Evolutionary conservation across 1,140 invertebrate genomes (phyloP), one percentile per base, ranked within the genome.

Genomic region (Atta texana): DNA sequence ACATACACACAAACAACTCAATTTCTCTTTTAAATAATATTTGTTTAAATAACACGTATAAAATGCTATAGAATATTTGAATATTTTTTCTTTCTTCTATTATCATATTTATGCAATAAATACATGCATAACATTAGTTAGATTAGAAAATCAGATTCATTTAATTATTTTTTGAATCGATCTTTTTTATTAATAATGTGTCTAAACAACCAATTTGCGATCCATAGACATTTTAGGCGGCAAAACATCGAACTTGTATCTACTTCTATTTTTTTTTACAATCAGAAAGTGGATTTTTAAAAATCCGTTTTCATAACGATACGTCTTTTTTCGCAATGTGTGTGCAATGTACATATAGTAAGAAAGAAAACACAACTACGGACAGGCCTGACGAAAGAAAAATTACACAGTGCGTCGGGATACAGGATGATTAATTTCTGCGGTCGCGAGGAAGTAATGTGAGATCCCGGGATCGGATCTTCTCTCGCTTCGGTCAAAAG

Each of bases 381-480:
- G 49, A 49, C 66, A 81, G 34, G 66, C 24, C 7, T 55, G 80
- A 51, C 80, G 80, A 84, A 61, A 84, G 69, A 75, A 84, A 84
- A 75, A 84, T 84, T 74, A 84, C 55, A 75, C 69, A 34, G 55
- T 12, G 39, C 80, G 68, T 49, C 34, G 68, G 44, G 55, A 61
- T 34, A 57, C 80, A 51, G 59, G 80, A 74, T 75, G 80, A 84
- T 84, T 84, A 84, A 84, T 84, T 84, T 39, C 39, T 84, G 69
- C 57, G 55, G 69, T 84, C 24, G 61, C 55, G 69, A 84, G 80
- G 55, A 84, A 84, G 69, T 75, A 63, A 63, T 61, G 69, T 57
- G 80, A 49, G 69, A 84, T 34, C 69, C 24, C 55, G 55, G 39
- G 69, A 49, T 61, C 69, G 69, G 69, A 84, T 84, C 69, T 18